phyloP scores from a whole-genome alignment of 92 coral and sea anemone genomes.

The Zoanthus gigantus region DNA sequence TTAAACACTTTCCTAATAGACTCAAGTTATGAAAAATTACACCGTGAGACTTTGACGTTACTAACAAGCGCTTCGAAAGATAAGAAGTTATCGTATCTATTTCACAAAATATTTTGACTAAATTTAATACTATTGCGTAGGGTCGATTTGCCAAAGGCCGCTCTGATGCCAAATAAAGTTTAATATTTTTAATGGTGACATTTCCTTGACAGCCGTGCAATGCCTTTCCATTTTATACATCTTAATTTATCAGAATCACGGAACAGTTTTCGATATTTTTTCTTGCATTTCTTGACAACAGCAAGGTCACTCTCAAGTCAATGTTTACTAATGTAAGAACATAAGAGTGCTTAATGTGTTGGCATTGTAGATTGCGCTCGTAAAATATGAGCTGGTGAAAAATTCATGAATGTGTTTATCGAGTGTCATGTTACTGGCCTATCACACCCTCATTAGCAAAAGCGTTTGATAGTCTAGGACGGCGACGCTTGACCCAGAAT shows the following conservation, averaged over 20 bases:
- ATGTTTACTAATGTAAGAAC: constrained; percentile 34
- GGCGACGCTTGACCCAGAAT: constrained; percentile 20
- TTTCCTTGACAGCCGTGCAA: constrained; percentile 20
- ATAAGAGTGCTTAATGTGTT: constrained; percentile 38
- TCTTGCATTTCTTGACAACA: background rate
- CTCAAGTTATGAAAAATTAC: constrained; percentile 19
- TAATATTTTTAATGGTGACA: constrained; percentile 35
- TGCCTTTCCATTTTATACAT: background rate
- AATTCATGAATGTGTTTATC: constrained; percentile 33
- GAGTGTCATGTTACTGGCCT: constrained; percentile 24
- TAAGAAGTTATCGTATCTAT: constrained; percentile 1
- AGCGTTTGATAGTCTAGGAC: background rate
- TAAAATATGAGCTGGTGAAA: constrained; percentile 49
- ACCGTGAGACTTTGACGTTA: constrained; percentile 29
- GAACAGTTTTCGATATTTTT: background rate
- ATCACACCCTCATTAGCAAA: constrained; percentile 51
- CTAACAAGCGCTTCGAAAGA: constrained; percentile 33
- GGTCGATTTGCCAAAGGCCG: constrained; percentile 33
- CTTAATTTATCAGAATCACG: constrained; percentile 7
- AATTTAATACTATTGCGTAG: constrained; percentile 42
- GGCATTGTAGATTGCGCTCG: constrained; percentile 32
- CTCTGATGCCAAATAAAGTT: constrained; percentile 36
- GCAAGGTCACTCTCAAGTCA: constrained; percentile 15
- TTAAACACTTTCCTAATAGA: constrained; percentile 22
- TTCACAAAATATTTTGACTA: constrained; percentile 46